Percentiles rank a stretch among this genome's conserved stretches.
Evolutionary conservation across 2,113 vertebrate genomes (phyloP).

Genomic region (Anhinga rufa): DNA sequence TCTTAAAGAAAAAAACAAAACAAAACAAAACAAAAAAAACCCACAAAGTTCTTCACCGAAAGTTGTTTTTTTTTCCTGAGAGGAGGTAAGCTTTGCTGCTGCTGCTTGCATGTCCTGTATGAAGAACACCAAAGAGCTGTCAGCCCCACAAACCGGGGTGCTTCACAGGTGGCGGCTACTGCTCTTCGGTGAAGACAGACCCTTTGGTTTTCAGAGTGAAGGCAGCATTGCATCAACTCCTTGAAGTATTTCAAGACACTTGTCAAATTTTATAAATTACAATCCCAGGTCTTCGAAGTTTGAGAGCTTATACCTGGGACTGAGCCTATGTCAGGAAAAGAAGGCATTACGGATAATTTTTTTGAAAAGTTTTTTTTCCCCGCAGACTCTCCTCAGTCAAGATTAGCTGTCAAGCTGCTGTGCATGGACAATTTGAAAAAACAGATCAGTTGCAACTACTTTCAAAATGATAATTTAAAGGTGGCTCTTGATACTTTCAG

Average conservation of each 20-base stretch:
- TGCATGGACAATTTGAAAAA: neutral
- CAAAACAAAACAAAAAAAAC: too few relatives aligned
- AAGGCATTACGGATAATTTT: neutral
- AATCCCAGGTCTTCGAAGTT: neutral
- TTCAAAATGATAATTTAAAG: neutral
- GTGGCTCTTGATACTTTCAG: neutral
- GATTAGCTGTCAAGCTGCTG: neutral
- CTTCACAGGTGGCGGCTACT: accelerated
- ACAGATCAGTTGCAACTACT: neutral
- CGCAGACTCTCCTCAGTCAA: neutral
- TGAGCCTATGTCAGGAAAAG: neutral
- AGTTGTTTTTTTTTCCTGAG: neutral
- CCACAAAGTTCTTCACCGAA: neutral
- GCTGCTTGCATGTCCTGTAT: accelerated
- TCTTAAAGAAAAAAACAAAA: neutral
- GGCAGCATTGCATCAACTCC: neutral
- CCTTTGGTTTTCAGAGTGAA: neutral
- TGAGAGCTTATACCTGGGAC: neutral
- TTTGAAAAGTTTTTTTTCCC: neutral
- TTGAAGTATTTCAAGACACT: neutral
- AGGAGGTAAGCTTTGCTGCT: neutral
- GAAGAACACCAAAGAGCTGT: neutral
- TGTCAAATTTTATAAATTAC: neutral
- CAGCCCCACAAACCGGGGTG: accelerated
- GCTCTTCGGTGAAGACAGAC: neutral